A percentile compares a stretch with the other conserved stretches of the same genome.
These are phyloP conservation scores for Dinoponera quadriceps DNA, from an alignment of 1,140 invertebrate genomes.

Conservation along the genomic window DNA sequence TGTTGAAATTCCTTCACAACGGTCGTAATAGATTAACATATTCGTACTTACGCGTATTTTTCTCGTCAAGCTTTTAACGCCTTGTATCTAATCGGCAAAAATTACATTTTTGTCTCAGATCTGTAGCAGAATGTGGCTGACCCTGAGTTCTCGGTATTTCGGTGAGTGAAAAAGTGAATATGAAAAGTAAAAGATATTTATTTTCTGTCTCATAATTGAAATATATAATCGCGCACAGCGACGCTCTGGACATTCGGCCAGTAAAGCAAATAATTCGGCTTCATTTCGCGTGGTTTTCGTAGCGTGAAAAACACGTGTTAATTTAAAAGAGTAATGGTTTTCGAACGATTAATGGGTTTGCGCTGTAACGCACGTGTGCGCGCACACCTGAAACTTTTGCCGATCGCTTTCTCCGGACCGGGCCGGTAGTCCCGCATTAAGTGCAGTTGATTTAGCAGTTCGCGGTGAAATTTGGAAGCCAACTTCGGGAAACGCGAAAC, in stretches of 20 bases:
- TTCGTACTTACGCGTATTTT: too few relatives aligned
- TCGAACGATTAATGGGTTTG: not conserved
- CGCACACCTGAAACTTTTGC: constrained; percentile 42
- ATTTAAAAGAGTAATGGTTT: constrained; percentile 40
- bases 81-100: too few relatives aligned
- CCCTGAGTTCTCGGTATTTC: too few relatives aligned
- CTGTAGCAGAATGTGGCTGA: too few relatives aligned
- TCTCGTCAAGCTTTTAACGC: too few relatives aligned
- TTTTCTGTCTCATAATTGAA: constrained; percentile 3
- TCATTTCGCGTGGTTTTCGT: not conserved
- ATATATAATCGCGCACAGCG: not conserved
- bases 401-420: not conserved
- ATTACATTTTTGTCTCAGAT: too few relatives aligned
- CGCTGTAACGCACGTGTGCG: not conserved
- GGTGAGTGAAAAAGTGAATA: too few relatives aligned
- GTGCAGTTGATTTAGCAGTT: constrained; percentile 53
- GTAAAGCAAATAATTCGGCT: not conserved
- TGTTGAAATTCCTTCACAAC: too few relatives aligned
- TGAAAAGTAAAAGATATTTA: too few relatives aligned
- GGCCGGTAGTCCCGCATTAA: constrained; percentile 34
- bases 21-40: too few relatives aligned
- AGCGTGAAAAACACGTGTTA: constrained; percentile 5
- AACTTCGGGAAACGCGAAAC: constrained; percentile 53
- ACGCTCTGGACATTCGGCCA: too few relatives aligned
- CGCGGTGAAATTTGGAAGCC: constrained; percentile 29